These are phyloP conservation scores for Acanthococcus lagerstroemiae DNA, from an alignment of 2,888 invertebrate species.

Conservation along the genomic window DNA sequence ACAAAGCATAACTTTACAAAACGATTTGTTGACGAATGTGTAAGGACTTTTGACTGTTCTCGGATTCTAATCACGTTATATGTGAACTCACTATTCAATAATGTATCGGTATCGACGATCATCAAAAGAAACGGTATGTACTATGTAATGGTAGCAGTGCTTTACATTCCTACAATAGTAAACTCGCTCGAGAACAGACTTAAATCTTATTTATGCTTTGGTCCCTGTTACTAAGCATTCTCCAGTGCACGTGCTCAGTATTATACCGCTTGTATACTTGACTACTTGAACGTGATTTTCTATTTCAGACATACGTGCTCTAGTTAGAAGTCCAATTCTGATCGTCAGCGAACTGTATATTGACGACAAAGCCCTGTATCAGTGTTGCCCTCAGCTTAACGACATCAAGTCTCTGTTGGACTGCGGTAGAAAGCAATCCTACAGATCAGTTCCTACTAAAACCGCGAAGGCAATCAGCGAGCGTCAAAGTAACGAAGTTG, in stretches of 20 bases:
- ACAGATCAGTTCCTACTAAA: slow-evolving; percentile 17
- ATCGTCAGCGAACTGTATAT: slow-evolving; percentile 20
- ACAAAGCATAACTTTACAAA: slow-evolving; percentile 2
- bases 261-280: too few species aligned
- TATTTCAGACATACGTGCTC: slow-evolving; percentile 3
- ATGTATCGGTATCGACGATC: slow-evolving; percentile 9
- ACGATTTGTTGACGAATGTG: slow-evolving; percentile 12
- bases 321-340: background rate
- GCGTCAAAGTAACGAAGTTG: slow-evolving; percentile 1
- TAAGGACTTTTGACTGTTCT: slow-evolving; percentile 13
- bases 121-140: slow-evolving; percentile 9
- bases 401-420: slow-evolving; percentile 19
- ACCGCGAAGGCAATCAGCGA: slow-evolving; percentile 22
- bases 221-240: too few species aligned
- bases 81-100: slow-evolving; percentile 20
- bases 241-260: too few species aligned
- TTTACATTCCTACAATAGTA: too few species aligned
- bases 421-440: slow-evolving; percentile 3
- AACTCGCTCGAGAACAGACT: too few species aligned
- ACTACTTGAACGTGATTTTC: background rate
- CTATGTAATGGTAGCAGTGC: too few species aligned
- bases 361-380: slow-evolving; percentile 14
- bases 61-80: slow-evolving; percentile 23
- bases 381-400: slow-evolving; percentile 20
- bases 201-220: too few species aligned